Percentiles rank a stretch among this genome's conserved stretches.
Evolutionary conservation across 1,140 invertebrate species (phyloP).

Genomic region (Rhagoletis pomonella): DNA sequence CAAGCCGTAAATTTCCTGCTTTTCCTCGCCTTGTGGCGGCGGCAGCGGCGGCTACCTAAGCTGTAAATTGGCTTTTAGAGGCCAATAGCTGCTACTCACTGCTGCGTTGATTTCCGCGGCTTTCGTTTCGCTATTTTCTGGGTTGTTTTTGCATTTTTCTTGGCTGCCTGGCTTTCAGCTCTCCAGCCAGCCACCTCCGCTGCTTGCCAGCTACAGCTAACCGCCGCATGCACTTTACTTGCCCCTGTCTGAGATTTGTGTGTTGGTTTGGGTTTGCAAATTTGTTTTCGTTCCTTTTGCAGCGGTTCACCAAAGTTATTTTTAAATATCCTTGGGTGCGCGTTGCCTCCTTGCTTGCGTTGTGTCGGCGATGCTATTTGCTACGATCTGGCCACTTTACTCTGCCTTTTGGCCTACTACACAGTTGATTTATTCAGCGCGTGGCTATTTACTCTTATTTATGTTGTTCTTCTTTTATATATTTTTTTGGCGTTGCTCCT

Average conservation of each 20-base stretch:
- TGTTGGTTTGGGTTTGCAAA: too few relatives aligned
- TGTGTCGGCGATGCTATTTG: neutral
- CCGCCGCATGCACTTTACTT: too few relatives aligned
- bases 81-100: neutral
- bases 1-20: neutral
- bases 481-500: neutral
- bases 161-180: neutral
- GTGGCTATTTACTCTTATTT: neutral
- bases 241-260: too few relatives aligned
- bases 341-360: neutral
- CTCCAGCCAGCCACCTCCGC: neutral
- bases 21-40: neutral
- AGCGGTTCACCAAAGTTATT: neutral
- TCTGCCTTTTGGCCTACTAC: neutral
- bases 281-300: neutral
- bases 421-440: too few relatives aligned
- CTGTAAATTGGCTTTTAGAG: constrained; percentile 14
- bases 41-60: neutral
- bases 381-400: neutral
- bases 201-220: neutral
- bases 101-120: constrained; percentile 1
- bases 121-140: neutral
- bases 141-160: neutral
- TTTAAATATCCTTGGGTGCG: constrained; percentile 6
- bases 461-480: neutral